Evolutionary conservation across 2,797 vertebrate species (phyloP), one percentile per base, ranked within the genome.

Genomic region (Columba guinea): DNA sequence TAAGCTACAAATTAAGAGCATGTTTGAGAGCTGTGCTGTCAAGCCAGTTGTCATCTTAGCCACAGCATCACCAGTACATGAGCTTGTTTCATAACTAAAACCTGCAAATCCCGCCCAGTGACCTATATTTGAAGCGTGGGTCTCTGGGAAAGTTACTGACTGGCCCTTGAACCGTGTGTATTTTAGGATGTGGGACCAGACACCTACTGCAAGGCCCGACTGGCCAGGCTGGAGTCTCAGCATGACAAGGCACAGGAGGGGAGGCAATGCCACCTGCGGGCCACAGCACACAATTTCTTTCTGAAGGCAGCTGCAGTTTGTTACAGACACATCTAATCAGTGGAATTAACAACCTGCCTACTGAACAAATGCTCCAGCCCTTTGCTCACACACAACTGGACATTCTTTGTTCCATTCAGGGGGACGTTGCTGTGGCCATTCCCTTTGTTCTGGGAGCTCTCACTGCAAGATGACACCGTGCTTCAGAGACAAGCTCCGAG

Each of bases 101-200:
- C 46, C 65, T 63, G 56, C 68, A 44, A 60, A 69, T 51, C 30
- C 52, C 55, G 51, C 41, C 10, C 35, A 26, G 27, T 24, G 34
- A 56, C 44, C 53, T 34, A 4, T 26, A 71, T 49, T 34, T 55
- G 67, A 58, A 67, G 48, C 0, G 9, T 13, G 35, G 30, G 30
- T 77, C 94, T 87, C 51, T 56, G 10, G 74, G 34, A 77, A 62
- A 81, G 53, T 89, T 32, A 56, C 67, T 21, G 23, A 55, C n/a
- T 8, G 78, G 41, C 41, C 68, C 67, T 20, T 69, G 55, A 49
- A 46, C 86, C 4, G 4, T 52, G 34, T 78, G 90, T 44, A 62
- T 68, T 84, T 94, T 76, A 65, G 81, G 81, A 34, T 5, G 2
- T 16, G 10, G 87, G 95, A 77, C 94, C 89, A 73, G 55, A 55